phyloP scores from a whole-genome alignment of 2,113 vertebrate species.

The Myiozetetes cayanensis region DNA sequence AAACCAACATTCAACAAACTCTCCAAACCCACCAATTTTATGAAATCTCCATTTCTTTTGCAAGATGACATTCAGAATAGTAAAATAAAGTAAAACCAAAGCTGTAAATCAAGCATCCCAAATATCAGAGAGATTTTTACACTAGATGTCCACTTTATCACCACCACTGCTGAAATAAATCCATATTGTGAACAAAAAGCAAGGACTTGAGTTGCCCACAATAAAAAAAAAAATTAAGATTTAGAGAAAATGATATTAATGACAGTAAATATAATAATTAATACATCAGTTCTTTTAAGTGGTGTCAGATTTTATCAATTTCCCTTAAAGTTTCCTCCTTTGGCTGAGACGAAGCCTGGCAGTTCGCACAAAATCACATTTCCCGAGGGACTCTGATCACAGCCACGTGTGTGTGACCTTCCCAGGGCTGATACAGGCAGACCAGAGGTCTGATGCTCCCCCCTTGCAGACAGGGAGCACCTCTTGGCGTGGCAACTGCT shows the following conservation, averaged over 20 bases:
- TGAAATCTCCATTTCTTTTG: neutral
- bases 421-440: rapidly evolving
- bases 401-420: rapidly evolving
- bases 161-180: neutral
- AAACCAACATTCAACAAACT: neutral
- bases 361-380: neutral
- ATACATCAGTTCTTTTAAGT: neutral
- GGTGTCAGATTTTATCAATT: neutral
- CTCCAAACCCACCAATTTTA: neutral
- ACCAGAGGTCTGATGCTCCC: neutral
- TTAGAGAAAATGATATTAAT: neutral
- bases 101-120: neutral
- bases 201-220: neutral
- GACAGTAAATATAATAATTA: neutral
- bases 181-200: neutral
- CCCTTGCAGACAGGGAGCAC: neutral
- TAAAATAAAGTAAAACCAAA: neutral
- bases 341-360: neutral
- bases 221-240: neutral
- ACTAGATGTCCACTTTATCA: neutral
- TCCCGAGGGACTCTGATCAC: rapidly evolving
- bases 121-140: neutral
- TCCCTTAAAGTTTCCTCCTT: neutral
- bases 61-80: neutral
- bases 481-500: neutral